Percentiles rank a stretch among this genome's conserved stretches.
phyloP scores from a whole-genome alignment of 2,113 vertebrate genomes.

The Jaculus jaculus region DNA sequence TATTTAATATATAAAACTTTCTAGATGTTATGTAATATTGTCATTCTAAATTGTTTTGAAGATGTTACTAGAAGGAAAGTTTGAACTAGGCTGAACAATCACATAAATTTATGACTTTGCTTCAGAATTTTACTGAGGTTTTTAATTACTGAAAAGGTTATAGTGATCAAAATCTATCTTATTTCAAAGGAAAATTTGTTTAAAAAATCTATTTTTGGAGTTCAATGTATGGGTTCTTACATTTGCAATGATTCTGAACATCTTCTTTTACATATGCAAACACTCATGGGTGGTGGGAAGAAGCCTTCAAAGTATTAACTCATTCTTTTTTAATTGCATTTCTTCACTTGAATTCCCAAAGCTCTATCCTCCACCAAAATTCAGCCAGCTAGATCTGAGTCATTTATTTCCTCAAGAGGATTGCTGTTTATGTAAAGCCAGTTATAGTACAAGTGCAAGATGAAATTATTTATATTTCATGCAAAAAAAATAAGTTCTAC shows the following conservation, averaged over 20 bases:
- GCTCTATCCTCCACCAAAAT: not conserved
- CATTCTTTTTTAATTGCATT: not conserved
- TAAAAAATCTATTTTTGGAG: slow-evolving; percentile 10
- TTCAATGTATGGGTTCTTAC: not conserved
- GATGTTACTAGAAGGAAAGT: not conserved
- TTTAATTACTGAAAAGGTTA: slow-evolving; percentile 33
- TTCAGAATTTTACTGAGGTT: not conserved
- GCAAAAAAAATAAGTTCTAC: not conserved
- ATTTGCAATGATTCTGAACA: slow-evolving; percentile 33
- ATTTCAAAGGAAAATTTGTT: slow-evolving; percentile 2
- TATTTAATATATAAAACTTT: no score
- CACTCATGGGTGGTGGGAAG: not conserved
- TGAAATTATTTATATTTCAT: not conserved
- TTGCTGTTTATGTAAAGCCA: not conserved
- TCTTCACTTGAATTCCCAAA: not conserved
- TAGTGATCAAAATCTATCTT: not conserved
- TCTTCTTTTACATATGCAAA: slow-evolving; percentile 41
- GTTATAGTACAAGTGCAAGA: not conserved
- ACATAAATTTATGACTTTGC: not conserved
- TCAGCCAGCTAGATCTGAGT: not conserved
- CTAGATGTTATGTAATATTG: not conserved
- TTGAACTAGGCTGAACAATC: not conserved
- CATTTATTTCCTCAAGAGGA: not conserved
- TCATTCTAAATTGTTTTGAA: not conserved
- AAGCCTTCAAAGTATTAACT: slow-evolving; percentile 44